Base-by-base conservation (phyloP, 2,113 vertebrate species). In the Pelusios castaneus region DNA sequence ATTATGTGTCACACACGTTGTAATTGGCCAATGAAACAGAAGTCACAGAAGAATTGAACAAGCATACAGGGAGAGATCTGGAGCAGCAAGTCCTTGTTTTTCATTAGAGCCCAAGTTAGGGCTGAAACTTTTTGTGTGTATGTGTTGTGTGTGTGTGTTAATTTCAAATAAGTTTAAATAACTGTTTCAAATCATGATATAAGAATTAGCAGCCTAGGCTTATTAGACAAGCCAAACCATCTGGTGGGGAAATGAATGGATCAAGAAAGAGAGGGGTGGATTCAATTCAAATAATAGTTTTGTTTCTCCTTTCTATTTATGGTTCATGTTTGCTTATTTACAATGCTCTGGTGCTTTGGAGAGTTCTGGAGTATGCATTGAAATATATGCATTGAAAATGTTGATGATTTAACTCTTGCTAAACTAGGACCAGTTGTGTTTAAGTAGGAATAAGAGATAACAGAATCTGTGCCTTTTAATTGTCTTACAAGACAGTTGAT, bases 211-310 rank as follows among this genome's bases (percentile, higher is more conserved):
- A 75, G 21, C 21, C 38, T 31, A 22, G 17, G 29, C 80, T 89
- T 83, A 84, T 82, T 89, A 89, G 87, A 91, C 70, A 92, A 89
- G 13, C 27, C 87, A 89, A 80, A 31, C 87, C 49, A 49, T 94
- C n/a, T 75, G 3, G 60, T 89, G 34, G 29, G 76, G 83, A 67
- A 77, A 38, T 0, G 0, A 8, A 47, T 16, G 16, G 77, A 55
- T 1, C 38, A 14, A 79, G 85, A 34, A 47, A 54, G 82, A n/a
- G 51, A 82, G 41, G 17, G 80, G 78, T 60, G 6, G 60, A 83
- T 82, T 60, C 51, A 67, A 0, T 89, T 51, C 8, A 60, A 85
- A 84, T 5, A 84, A 73, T 6, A 24, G 16, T 73, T 58, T 54
- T 77, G 1, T 7, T 85, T 81, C 55, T n/a, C 2, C 55, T 73